Percentiles rank a stretch among this genome's conserved stretches.
These are phyloP conservation scores for Paratrypauchen microcephalus DNA, from an alignment of 2,797 vertebrate species.

Conservation along the genomic window DNA sequence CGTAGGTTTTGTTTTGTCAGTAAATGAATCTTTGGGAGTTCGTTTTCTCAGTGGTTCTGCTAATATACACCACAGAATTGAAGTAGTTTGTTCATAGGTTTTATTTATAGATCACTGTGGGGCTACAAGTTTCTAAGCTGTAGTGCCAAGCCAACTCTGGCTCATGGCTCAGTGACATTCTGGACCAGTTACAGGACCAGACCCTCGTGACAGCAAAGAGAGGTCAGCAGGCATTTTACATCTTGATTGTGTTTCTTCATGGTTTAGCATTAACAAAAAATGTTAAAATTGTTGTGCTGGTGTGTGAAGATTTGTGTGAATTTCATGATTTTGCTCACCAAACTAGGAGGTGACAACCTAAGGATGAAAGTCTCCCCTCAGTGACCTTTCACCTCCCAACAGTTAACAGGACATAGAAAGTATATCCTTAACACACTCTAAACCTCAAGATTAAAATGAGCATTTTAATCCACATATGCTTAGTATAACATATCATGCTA, in stretches of 20 bases:
- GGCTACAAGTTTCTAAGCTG: conserved; percentile 30
- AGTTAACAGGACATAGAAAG: not conserved
- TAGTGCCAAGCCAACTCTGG: conserved; percentile 56
- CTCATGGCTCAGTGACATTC: conserved; percentile 65
- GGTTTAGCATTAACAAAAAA: not conserved
- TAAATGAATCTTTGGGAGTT: not conserved
- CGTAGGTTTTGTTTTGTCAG: not conserved
- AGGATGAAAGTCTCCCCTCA: not conserved
- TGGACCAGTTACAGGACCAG: conserved; percentile 50
- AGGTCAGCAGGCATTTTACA: not conserved
- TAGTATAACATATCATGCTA: not conserved
- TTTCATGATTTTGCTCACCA: not conserved
- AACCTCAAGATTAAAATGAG: not conserved
- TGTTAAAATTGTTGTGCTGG: not conserved
- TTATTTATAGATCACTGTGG: conserved; percentile 51
- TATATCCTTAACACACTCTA: not conserved
- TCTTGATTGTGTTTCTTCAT: not conserved
- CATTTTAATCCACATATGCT: not conserved
- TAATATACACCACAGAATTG: not conserved
- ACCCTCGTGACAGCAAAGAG: conserved; percentile 14
- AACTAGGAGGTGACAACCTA: not conserved
- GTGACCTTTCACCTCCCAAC: not conserved
- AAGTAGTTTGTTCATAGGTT: conserved; percentile 16
- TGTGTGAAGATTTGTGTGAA: not conserved
- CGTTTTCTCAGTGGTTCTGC: not conserved